Evolutionary conservation across 2,797 vertebrate species (phyloP), one percentile per base, ranked within the genome.

Genomic region (Enteromius viviparus): DNA sequence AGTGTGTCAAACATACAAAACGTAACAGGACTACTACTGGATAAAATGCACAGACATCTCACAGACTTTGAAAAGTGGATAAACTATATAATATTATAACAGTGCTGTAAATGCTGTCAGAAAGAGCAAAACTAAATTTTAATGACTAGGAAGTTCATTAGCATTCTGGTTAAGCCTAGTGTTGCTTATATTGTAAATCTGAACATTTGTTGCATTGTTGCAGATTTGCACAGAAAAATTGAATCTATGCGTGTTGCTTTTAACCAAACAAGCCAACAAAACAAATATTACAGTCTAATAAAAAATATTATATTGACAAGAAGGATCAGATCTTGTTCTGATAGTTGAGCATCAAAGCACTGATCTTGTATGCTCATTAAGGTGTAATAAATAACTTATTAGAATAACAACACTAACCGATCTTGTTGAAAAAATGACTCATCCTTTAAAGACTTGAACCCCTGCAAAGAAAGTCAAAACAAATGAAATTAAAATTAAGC

Each of bases 381-480:
- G 7, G 9, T 49, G 29, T 12, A 26, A 1, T 23, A 81, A 62
- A 42, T 37, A 49, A 37, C 29, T 58, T 40, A 62, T 10, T 29
- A 21, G 6, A 4, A 69, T 55, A 53, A 55, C 34, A 51, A 69
- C 45, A 66, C 51, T 53, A 74, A 74, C 69, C 29, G 4, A 10
- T 49, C 21, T 34, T 21, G 42, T 11, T 81, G 40, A 62, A 49
- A 26, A 19, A 74, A 34, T 72, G 34, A 26, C 14, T 14, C 53
- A 2, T 58, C 34, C 74, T 3, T 58, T 40, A 26, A 58, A 58
- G 53, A 60, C 74, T 76, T 4, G 3, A 75, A 75, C 15, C 29
- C 32, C 32, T 76, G 72, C 51, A 58, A 58, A 58, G 51, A 75
- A 58, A 55, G 70, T 21, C 17, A 53, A 53, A 74, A 64, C 60